These are phyloP conservation scores for Mesoligia furuncula DNA, from an alignment of 2,888 invertebrate genomes.

Conservation along the genomic window DNA sequence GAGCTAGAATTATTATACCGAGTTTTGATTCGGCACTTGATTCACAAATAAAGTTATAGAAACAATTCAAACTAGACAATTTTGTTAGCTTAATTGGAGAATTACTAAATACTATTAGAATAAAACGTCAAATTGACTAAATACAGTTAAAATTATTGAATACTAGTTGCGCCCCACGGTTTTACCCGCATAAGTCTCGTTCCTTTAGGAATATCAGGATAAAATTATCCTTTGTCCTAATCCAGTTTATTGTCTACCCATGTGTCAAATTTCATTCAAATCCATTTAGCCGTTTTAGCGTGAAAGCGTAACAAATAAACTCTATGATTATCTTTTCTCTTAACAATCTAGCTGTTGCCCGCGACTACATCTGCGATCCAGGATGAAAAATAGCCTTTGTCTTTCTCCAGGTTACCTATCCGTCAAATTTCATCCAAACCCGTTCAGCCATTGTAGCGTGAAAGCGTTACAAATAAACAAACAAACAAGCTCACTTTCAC, in stretches of 20 bases:
- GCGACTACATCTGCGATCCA: too few species aligned
- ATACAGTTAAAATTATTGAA: neutral
- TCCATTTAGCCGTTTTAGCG: too few species aligned
- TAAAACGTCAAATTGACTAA: neutral
- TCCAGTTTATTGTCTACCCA: neutral
- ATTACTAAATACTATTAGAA: neutral
- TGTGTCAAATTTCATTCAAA: neutral
- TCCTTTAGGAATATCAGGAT: neutral
- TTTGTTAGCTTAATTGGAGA: neutral
- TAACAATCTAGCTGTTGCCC: too few species aligned
- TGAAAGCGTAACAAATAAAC: too few species aligned
- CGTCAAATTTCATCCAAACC: too few species aligned
- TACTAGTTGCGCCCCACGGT: neutral
- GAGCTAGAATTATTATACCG: conserved; percentile 4
- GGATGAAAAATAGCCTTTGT: too few species aligned
- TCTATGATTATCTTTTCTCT: too few species aligned
- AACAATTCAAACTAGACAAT: conserved; percentile 16
- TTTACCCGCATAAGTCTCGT: neutral
- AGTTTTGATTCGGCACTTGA: conserved; percentile 9
- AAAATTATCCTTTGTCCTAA: neutral
- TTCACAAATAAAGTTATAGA: conserved; percentile 7
- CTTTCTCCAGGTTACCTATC: too few species aligned
- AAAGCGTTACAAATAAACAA: too few species aligned
- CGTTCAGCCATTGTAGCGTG: too few species aligned
- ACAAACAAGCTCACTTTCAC: too few species aligned